Percentiles rank a stretch among this genome's conserved stretches.
Evolutionary conservation across 1,140 invertebrate species (phyloP).

Genomic region (Elysia chlorotica): DNA sequence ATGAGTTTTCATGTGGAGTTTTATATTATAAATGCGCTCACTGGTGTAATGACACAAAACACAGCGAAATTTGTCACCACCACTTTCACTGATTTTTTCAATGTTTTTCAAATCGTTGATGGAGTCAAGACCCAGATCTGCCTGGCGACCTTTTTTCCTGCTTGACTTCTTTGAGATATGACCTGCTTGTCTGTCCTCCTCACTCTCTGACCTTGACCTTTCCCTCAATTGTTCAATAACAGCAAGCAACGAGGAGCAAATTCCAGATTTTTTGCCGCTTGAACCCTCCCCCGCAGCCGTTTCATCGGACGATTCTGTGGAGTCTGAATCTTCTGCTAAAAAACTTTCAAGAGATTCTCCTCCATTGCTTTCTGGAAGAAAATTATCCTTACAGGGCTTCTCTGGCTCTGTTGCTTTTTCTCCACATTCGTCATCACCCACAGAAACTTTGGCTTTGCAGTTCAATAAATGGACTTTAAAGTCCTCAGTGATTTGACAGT

Average conservation of each 20-base stretch:
- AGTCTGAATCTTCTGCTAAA: constrained; percentile 25
- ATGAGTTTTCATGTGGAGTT: constrained; percentile 58
- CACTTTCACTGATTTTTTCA: constrained; percentile 45
- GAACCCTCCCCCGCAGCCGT: constrained; percentile 1
- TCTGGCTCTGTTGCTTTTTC: too few species aligned
- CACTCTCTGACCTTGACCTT: constrained; percentile 49
- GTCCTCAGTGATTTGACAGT: constrained; percentile 21
- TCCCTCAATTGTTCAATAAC: constrained; percentile 61
- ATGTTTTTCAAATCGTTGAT: constrained; percentile 48
- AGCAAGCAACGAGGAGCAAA: constrained; percentile 59
- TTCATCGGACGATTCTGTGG: constrained; percentile 23
- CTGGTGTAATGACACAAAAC: constrained; percentile 58
- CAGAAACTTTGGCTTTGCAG: too few species aligned
- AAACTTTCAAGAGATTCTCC: too few species aligned
- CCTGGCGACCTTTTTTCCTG: constrained; percentile 33
- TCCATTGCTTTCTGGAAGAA: too few species aligned
- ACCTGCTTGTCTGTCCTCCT: constrained; percentile 27
- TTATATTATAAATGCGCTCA: constrained; percentile 39
- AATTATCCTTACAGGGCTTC: too few species aligned
- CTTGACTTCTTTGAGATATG: constrained; percentile 31
- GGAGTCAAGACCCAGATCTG: constrained; percentile 18
- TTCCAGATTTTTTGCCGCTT: constrained; percentile 41
- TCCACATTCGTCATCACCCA: neutral
- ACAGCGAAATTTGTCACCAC: constrained; percentile 48
- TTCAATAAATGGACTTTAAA: too few species aligned